Conservation (phyloP, 2,113 vertebrate genomes). For the Istiophorus platypterus region DNA sequence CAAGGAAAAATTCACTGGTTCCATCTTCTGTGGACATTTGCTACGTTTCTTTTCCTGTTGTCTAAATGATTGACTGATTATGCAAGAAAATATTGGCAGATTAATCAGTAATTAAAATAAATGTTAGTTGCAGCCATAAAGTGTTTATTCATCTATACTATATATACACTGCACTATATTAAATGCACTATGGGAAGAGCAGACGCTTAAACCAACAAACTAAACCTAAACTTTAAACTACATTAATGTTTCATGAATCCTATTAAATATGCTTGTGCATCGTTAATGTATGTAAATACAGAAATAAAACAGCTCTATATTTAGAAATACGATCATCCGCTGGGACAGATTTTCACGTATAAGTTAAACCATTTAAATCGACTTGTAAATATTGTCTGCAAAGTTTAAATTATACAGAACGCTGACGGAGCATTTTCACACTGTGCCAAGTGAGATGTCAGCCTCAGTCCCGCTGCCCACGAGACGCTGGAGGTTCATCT, state of each 20-base stretch:
- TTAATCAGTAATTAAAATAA: neutral
- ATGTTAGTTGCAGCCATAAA: no score
- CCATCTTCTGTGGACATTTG: no score
- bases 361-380: neutral
- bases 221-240: neutral
- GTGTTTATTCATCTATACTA: no score
- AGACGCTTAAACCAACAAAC: neutral
- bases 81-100: neutral
- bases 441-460: neutral
- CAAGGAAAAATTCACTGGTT: no score
- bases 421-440: conserved; percentile 2
- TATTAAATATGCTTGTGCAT: no score
- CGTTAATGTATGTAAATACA: neutral
- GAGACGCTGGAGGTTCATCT: conserved; percentile 3
- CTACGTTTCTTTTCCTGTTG: no score
- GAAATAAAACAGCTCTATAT: neutral
- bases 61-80: no score
- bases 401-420: neutral
- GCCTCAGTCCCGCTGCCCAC: neutral
- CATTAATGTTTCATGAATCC: no score
- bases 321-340: neutral
- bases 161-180: no score
- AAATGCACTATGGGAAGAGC: neutral
- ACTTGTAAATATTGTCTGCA: neutral
- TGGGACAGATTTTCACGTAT: neutral